phyloP scores from a whole-genome alignment of 2,797 vertebrate species.

The Phoebastria nigripes region DNA sequence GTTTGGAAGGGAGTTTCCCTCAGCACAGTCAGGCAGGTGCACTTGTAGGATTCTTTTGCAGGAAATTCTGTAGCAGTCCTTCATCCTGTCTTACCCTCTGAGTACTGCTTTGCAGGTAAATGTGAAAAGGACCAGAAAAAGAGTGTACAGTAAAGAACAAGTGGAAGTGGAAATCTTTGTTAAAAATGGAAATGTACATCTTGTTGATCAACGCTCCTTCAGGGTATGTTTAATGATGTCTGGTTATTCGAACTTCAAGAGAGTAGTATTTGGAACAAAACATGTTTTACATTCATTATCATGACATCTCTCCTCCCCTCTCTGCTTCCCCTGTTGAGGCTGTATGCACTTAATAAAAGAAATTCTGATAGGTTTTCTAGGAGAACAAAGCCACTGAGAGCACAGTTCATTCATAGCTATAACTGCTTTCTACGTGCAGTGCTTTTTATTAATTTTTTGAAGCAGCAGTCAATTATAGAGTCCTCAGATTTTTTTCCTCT shows the following conservation, averaged over 20 bases:
- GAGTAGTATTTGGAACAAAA: slow-evolving; percentile 9
- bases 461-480: slow-evolving; percentile 30
- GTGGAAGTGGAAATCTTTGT: neutral
- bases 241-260: slow-evolving; percentile 33
- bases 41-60: neutral
- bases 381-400: slow-evolving; percentile 21
- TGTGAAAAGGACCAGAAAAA: neutral
- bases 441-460: slow-evolving; percentile 45
- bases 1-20: neutral
- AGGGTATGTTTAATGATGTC: slow-evolving; percentile 32
- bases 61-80: neutral
- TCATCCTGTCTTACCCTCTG: slow-evolving; percentile 2
- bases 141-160: neutral
- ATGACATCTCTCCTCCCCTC: neutral
- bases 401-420: slow-evolving; percentile 15
- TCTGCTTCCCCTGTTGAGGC: neutral
- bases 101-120: neutral
- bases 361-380: slow-evolving; percentile 11
- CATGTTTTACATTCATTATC: neutral
- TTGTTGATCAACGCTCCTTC: neutral
- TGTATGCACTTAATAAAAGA: neutral
- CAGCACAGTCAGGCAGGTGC: neutral
- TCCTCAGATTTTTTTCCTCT: neutral
- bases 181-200: neutral
- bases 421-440: neutral